Base-by-base conservation (phyloP, 2,113 vertebrate species). In the Heterotis niloticus region DNA sequence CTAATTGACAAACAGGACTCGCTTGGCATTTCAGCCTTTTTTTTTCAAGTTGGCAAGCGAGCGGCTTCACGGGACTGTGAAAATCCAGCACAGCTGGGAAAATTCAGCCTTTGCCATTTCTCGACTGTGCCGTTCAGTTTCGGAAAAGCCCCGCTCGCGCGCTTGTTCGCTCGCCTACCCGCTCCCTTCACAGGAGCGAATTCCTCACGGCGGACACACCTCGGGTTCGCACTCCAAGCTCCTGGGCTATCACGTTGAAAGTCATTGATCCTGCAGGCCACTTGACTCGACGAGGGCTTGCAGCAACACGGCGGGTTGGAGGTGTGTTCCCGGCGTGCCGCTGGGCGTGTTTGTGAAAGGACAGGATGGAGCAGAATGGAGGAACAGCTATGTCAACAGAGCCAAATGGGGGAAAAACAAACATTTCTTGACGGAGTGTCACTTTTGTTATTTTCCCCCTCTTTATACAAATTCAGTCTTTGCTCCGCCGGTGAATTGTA, bases 1-100 rank as follows among this genome's bases (percentile, higher is more conserved):
- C 81, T 89, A 91, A 90, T 88, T 86, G 90, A 90, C 90, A 89
- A 91, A 92, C 87, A 90, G 69, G 84, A 89, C 90, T 90, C 88
- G 81, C 85, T 87, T 85, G 79, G 88, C 86, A 82, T 85, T 86
- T 88, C 88, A 89, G 68, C 82, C 84, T 69, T 81, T 78, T 64
- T 64, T 81, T 85, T 81, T 11, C 14, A 54, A 62, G 81, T 88
- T 83, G 82, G 81, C 75, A 90, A 86, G 82, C 85, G 81, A 84
- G 29, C 69, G 52, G 80, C 17, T 11, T 76, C 77, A 66, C 81
- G 82, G 82, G 18, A 44, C 81, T 57, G 79, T 56, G 82, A 84
- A 90, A 89, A 86, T 65, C 24, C 59, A 44, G 74, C 78, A 24
- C 85, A 87, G 87, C 85, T 82, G 82, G 69, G 28, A 18, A 44